A percentile compares a stretch with the other conserved stretches of the same genome.
phyloP scores from a whole-genome alignment of 2,113 vertebrate genomes.

The Etheostoma spectabile region DNA sequence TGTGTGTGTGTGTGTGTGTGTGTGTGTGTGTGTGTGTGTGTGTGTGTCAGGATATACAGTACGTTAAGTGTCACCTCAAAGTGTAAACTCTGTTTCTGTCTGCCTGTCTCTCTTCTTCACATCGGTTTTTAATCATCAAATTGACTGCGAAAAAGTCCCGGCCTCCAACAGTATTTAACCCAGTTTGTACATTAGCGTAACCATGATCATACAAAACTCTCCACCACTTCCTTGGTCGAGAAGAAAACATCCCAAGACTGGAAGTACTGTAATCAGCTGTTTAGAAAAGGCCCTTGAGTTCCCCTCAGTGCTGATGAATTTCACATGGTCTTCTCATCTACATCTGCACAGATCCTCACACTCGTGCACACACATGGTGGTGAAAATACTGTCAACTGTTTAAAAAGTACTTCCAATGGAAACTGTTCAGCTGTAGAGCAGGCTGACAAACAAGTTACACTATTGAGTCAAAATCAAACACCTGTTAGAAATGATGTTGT shows the following conservation, averaged over 20 bases:
- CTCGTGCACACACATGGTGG: neutral
- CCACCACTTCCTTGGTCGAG: neutral
- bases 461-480: too few relatives aligned
- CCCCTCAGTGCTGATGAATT: neutral
- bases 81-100: neutral
- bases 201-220: neutral
- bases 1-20: conserved; percentile 28
- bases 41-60: conserved; percentile 16
- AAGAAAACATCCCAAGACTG: neutral
- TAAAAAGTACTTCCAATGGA: neutral
- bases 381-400: neutral
- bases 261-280: neutral
- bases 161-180: neutral
- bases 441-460: neutral
- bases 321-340: conserved; percentile 2
- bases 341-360: neutral
- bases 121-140: neutral
- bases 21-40: conserved; percentile 19
- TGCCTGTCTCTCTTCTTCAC: neutral
- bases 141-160: neutral
- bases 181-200: neutral
- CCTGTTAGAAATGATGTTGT: too few relatives aligned
- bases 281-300: neutral
- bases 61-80: neutral
- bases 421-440: neutral